phyloP scores from a whole-genome alignment of 2,888 invertebrate species.

The Cataglyphis livida region DNA sequence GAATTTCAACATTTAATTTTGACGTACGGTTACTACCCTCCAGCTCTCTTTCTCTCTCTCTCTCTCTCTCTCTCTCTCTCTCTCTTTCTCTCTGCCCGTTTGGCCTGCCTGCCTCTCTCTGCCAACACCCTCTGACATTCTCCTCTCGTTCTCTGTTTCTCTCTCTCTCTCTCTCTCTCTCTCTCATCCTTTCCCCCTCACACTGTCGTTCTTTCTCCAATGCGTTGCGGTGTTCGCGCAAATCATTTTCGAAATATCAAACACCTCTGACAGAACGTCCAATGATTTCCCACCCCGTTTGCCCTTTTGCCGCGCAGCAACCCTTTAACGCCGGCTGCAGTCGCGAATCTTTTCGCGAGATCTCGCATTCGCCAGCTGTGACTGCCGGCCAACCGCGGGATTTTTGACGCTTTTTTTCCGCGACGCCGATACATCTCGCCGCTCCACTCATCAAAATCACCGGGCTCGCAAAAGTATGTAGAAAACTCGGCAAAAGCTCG shows the following conservation, averaged over 20 bases:
- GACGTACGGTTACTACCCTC: slow-evolving; percentile 50
- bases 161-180: slow-evolving; percentile 62
- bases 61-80: slow-evolving; percentile 2
- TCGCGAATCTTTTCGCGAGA: slow-evolving; percentile 45
- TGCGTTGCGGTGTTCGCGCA: slow-evolving; percentile 49
- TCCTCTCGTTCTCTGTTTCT: slow-evolving; percentile 54
- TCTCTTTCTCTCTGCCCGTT: slow-evolving; percentile 2
- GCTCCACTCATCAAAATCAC: slow-evolving; percentile 84
- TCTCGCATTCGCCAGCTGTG: slow-evolving; percentile 50
- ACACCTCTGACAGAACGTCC: slow-evolving; percentile 66
- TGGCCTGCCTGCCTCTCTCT: slow-evolving; percentile 4
- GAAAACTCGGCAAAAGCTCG: slow-evolving; percentile 78
- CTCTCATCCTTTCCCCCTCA: slow-evolving; percentile 38
- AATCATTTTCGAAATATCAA: slow-evolving; percentile 68
- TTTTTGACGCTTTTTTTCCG: slow-evolving; percentile 18
- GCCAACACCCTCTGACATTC: slow-evolving; percentile 16
- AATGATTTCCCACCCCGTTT: slow-evolving; percentile 47
- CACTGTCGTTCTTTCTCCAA: slow-evolving; percentile 68
- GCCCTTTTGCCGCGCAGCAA: slow-evolving; percentile 22
- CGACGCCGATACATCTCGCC: slow-evolving; percentile 60
- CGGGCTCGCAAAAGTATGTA: slow-evolving; percentile 81
- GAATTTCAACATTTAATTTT: slow-evolving; percentile 63
- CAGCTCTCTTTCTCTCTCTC: slow-evolving; percentile 25
- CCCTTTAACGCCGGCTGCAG: slow-evolving; percentile 36
- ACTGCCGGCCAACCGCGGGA: slow-evolving; percentile 8